These are phyloP conservation scores for Erebia palarica DNA, from an alignment of 2,888 invertebrate genomes.

Conservation along the genomic window DNA sequence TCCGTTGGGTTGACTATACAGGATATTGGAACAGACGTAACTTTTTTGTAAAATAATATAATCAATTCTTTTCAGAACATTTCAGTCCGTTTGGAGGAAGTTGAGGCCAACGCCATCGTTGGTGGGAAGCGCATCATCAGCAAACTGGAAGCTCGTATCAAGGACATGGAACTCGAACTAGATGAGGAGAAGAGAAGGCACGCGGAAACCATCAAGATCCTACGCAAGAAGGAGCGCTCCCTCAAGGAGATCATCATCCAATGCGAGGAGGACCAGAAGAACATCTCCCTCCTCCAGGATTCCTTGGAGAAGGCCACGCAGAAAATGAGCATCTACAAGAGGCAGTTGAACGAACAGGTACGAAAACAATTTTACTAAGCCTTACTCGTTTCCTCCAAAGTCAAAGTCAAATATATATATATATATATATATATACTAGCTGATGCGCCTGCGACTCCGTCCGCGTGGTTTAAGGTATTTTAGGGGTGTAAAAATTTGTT, in stretches of 20 bases:
- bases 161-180: conserved; percentile 96
- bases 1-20: too few species aligned
- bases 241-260: conserved; percentile 98
- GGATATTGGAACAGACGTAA: too few species aligned
- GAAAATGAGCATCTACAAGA: conserved; percentile 97
- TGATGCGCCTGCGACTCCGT: too few species aligned
- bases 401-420: too few species aligned
- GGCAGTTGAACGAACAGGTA: conserved; percentile 96
- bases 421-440: too few species aligned
- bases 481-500: too few species aligned
- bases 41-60: too few species aligned
- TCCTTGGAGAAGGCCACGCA: conserved; percentile 92
- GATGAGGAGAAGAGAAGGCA: conserved; percentile 99
- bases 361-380: not conserved
- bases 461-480: too few species aligned
- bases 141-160: conserved; percentile 97
- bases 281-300: conserved; percentile 95
- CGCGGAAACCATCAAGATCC: conserved; percentile 97
- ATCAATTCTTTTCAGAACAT: conserved; percentile 83
- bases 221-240: conserved; percentile 98
- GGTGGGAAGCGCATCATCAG: conserved; percentile 98
- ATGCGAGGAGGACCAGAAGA: conserved; percentile 98
- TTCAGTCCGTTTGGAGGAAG: conserved; percentile 96
- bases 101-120: conserved; percentile 97
- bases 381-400: not conserved